Evolutionary conservation across 2,113 vertebrate species (phyloP).

Genomic region (Alectura lathami): DNA sequence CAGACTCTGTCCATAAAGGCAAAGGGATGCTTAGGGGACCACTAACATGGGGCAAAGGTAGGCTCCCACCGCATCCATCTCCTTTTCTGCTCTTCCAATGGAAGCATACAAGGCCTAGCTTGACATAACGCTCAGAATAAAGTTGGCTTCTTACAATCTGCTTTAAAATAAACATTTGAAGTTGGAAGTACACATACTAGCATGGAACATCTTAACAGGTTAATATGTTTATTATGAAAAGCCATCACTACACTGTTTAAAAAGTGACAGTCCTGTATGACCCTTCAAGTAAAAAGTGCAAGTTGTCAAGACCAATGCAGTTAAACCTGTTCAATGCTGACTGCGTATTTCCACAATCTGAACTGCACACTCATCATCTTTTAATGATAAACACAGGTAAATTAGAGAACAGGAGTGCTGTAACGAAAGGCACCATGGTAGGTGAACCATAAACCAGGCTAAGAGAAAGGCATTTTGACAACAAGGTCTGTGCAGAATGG

Average conservation of each 20-base stretch:
- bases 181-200: background rate
- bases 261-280: background rate
- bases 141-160: background rate
- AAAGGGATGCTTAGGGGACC: background rate
- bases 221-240: background rate
- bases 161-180: constrained; percentile 8
- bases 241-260: background rate
- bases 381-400: background rate
- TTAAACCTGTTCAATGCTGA: background rate
- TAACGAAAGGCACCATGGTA: background rate
- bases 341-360: background rate
- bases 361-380: background rate
- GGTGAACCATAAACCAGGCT: background rate
- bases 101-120: background rate
- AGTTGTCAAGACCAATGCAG: background rate
- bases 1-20: background rate
- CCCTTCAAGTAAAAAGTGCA: background rate
- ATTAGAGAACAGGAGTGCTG: background rate
- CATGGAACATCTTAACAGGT: background rate
- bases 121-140: background rate
- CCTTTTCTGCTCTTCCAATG: background rate
- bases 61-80: background rate
- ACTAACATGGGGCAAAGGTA: background rate
- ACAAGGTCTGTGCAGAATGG: background rate
- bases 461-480: background rate